These are phyloP conservation scores for Therioaphis trifolii DNA, from an alignment of 2,888 invertebrate species.

Conservation along the genomic window DNA sequence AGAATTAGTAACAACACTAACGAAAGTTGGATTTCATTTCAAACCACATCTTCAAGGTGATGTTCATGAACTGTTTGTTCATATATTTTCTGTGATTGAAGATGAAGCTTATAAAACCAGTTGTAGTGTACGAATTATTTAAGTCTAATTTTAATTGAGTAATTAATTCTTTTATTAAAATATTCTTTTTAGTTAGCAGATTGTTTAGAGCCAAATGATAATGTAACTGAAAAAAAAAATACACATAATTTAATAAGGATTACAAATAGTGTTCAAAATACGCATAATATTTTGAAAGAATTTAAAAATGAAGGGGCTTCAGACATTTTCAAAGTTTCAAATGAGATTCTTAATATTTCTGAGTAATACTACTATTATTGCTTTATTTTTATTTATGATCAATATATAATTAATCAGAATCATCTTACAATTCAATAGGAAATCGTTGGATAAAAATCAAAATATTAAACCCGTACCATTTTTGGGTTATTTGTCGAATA, in stretches of 20 bases:
- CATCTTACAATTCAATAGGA: not conserved
- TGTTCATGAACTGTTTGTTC: constrained; percentile 92
- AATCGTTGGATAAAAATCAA: constrained; percentile 66
- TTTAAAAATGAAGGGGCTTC: constrained; percentile 9
- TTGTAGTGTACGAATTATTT: constrained; percentile 58
- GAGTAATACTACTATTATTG: constrained; percentile 16
- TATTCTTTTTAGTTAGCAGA: constrained; percentile 49
- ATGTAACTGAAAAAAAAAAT: constrained; percentile 27
- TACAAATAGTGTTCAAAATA: not conserved
- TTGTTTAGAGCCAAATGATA: constrained; percentile 46
- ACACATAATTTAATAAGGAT: constrained; percentile 12
- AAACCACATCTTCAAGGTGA: constrained; percentile 88
- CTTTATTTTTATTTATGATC: not conserved
- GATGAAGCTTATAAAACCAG: constrained; percentile 75
- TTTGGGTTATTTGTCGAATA: constrained; percentile 80
- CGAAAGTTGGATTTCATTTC: constrained; percentile 85
- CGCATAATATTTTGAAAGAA: not conserved
- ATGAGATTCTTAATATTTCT: constrained; percentile 16
- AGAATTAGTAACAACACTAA: constrained; percentile 79
- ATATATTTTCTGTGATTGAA: constrained; percentile 88
- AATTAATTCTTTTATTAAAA: not conserved
- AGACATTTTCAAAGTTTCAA: not conserved
- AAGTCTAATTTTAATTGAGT: not conserved
- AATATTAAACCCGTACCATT: constrained; percentile 75
- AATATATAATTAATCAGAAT: constrained; percentile 10